These are phyloP conservation scores for Benthosema pterotum DNA, from an alignment of 2,797 vertebrate genomes.

Conservation along the genomic window DNA sequence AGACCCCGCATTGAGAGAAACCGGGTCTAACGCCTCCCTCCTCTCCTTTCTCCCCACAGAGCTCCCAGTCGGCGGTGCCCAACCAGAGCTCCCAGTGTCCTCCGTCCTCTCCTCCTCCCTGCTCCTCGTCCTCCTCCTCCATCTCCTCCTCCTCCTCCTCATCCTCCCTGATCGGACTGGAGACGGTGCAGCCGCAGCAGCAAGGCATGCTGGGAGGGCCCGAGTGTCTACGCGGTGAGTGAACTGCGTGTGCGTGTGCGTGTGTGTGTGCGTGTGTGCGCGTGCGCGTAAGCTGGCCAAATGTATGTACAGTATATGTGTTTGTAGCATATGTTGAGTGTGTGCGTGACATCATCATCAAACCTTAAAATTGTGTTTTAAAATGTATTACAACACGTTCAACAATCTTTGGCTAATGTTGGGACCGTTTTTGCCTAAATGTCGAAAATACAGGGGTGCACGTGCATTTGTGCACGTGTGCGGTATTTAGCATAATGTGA, in stretches of 20 bases:
- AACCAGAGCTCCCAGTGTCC: slow-evolving; percentile 84
- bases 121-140: slow-evolving; percentile 71
- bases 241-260: neutral
- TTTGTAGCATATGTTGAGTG: too few species aligned
- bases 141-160: slow-evolving; percentile 82
- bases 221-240: slow-evolving; percentile 80
- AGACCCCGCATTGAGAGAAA: too few species aligned
- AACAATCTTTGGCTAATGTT: too few species aligned
- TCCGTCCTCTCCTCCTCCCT: slow-evolving; percentile 75
- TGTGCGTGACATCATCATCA: too few species aligned
- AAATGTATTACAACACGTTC: too few species aligned
- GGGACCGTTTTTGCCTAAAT: too few species aligned
- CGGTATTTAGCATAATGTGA: too few species aligned
- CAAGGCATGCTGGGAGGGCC: slow-evolving; percentile 78
- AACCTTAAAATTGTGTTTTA: too few species aligned
- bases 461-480: too few species aligned
- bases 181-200: slow-evolving; percentile 82
- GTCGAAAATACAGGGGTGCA: too few species aligned
- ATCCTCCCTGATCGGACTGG: slow-evolving; percentile 84
- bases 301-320: too few species aligned
- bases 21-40: neutral
- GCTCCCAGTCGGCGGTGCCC: slow-evolving; percentile 76
- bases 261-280: slow-evolving; percentile 7
- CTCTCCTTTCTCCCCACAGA: slow-evolving; percentile 64
- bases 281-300: too few species aligned